A percentile compares a stretch with the other conserved stretches of the same genome.
Conservation (phyloP, 2,113 vertebrate species). For the Seriola quinqueradiata region DNA sequence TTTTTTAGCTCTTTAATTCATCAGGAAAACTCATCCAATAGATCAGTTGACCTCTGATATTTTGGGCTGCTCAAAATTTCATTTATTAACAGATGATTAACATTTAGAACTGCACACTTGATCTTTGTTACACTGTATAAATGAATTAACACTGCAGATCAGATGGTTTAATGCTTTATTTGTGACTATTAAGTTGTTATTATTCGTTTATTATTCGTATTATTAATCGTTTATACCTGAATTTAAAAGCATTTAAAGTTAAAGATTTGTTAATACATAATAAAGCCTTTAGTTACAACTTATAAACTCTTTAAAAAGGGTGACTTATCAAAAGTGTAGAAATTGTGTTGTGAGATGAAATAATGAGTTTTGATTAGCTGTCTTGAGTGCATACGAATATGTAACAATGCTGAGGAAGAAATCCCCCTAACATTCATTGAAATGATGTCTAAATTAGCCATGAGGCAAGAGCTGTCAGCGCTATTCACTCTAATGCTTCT, state of each 20-base stretch:
- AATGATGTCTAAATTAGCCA: slow-evolving; percentile 54
- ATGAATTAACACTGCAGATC: neutral
- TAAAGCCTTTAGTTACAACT: neutral
- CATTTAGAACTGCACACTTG: neutral
- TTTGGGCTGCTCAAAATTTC: neutral
- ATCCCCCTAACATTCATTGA: slow-evolving; percentile 18
- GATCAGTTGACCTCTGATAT: neutral
- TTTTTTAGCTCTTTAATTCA: neutral
- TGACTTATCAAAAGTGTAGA: neutral
- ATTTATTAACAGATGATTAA: too few species aligned
- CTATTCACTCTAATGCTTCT: slow-evolving; percentile 4
- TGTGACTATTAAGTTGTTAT: neutral
- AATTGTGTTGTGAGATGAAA: neutral
- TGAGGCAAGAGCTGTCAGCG: slow-evolving; percentile 44
- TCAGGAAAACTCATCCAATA: neutral
- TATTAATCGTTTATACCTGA: too few species aligned
- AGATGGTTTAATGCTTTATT: neutral
- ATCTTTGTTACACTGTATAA: neutral
- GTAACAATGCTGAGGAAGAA: slow-evolving; percentile 13
- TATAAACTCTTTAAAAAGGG: too few species aligned
- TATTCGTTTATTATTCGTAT: too few species aligned
- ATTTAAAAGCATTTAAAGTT: neutral
- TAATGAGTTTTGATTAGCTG: slow-evolving; percentile 4
- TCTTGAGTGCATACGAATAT: slow-evolving; percentile 30
- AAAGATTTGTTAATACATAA: neutral